phyloP scores from a whole-genome alignment of 2,888 invertebrate species.

The Cantharis nigra region DNA sequence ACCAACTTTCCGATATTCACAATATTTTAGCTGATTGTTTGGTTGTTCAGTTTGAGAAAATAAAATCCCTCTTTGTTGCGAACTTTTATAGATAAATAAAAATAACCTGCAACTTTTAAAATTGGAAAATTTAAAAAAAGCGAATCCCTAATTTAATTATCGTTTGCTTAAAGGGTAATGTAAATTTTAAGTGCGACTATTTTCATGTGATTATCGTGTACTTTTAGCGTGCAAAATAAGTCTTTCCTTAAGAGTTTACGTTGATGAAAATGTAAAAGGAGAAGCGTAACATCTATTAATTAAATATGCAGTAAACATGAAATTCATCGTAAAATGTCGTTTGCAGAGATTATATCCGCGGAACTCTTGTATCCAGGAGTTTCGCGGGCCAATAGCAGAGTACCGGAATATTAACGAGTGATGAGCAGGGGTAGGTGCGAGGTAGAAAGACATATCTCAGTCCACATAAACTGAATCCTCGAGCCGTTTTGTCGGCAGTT shows the following conservation, averaged over 20 bases:
- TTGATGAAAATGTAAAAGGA: slow-evolving; percentile 42
- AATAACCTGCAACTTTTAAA: slow-evolving; percentile 12
- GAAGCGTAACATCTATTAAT: slow-evolving; percentile 47
- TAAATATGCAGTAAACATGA: slow-evolving; percentile 55
- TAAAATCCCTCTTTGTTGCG: slow-evolving; percentile 25
- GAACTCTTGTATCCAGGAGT: slow-evolving; percentile 36
- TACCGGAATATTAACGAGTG: slow-evolving; percentile 47
- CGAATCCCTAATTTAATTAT: slow-evolving; percentile 19
- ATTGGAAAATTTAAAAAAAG: neutral
- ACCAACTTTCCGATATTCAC: slow-evolving; percentile 31
- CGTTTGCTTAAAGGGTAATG: slow-evolving; percentile 11
- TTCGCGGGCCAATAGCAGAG: slow-evolving; percentile 40
- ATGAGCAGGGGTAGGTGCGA: slow-evolving; percentile 33
- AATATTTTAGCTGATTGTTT: slow-evolving; percentile 33
- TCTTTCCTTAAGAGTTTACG: slow-evolving; percentile 29
- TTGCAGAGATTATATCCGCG: slow-evolving; percentile 48
- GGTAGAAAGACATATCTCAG: slow-evolving; percentile 40
- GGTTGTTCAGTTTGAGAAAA: slow-evolving; percentile 23
- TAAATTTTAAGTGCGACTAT: slow-evolving; percentile 19
- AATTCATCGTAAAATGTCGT: slow-evolving; percentile 51
- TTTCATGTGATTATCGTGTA: slow-evolving; percentile 24
- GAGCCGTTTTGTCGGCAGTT: slow-evolving; percentile 58
- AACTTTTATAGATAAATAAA: slow-evolving; percentile 25
- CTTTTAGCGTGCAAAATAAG: slow-evolving; percentile 22
- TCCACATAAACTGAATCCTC: slow-evolving; percentile 56